Base-by-base conservation (phyloP, 2,113 vertebrate genomes). In the Silurus meridionalis region DNA sequence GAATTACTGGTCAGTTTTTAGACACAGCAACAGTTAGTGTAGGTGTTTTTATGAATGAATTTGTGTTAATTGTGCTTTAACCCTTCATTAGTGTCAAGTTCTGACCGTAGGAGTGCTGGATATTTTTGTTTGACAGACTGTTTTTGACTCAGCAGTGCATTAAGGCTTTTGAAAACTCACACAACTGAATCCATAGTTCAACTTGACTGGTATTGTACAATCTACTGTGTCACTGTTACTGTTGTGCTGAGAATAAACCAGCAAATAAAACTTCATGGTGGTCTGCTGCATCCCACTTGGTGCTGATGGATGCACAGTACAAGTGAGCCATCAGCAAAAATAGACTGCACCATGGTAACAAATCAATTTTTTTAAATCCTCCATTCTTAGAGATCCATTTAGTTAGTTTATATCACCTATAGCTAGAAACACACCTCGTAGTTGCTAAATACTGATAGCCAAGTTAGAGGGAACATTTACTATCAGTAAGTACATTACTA, bases 31-130 rank as follows among this genome's bases (percentile, higher is more conserved):
- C 14, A 23, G 19, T 72, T 21, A 9, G 19, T 50, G 72, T 53
- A 52, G 9, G 50, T 53, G 21, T 53, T 55, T 53, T 55, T 25
- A 55, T 53, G 50, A 5, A 53, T 52, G 19, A 23, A 53, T 75
- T 75, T 75, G 72, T 53, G 23, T 55, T n/a, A 74, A 9, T 75
- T 75, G 72, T 75, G 72, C 48, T 28, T 11, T 57, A 78, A 78
- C n/a, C 10, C 23, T 28, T 57, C 13, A 78, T 78, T 11, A 8
- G 11, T 8, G 52, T 28, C 6, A 15, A 1, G 15, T 14, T n/a
- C 19, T 53, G 23, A 75, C 50, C 50, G 14, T 0, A 55, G 23
- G 5, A n/a, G 23, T 0, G 6, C 1, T 75, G 21, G 21, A 23
- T 75, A 25, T 77, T 77, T 77, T 55, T 55, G 23, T 0, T 25